These are phyloP conservation scores for Cotesia typhae DNA, from an alignment of 1,140 invertebrate species.

Conservation along the genomic window DNA sequence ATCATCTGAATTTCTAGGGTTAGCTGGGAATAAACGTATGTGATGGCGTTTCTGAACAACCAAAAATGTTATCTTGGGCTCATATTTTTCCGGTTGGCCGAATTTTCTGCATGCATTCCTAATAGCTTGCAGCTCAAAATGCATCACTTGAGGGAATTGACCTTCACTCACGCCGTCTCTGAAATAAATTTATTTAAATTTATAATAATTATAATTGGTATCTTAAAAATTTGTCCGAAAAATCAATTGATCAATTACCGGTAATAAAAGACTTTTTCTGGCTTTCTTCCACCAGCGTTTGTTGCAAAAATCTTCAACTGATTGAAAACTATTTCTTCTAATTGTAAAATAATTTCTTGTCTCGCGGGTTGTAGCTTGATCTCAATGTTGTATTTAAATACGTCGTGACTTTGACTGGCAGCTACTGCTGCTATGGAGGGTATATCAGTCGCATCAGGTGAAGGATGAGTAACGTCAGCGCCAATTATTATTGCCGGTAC, in stretches of 20 bases:
- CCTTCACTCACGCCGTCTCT: constrained; percentile 91
- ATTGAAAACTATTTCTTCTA: constrained; percentile 74
- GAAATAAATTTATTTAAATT: background rate
- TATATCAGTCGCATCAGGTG: constrained; percentile 71
- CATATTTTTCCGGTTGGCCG: constrained; percentile 57
- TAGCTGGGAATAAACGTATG: constrained; percentile 75
- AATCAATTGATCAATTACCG: too few species aligned
- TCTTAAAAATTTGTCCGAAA: too few species aligned
- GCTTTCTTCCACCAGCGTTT: constrained; percentile 61
- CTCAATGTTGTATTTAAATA: constrained; percentile 76
- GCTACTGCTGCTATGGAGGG: constrained; percentile 87
- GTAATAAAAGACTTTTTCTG: constrained; percentile 60
- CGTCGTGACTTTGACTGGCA: constrained; percentile 72
- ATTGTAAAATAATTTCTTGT: constrained; percentile 78
- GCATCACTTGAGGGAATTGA: constrained; percentile 76
- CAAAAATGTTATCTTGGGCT: constrained; percentile 82
- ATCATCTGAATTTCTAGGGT: constrained; percentile 60
- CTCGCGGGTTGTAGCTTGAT: constrained; percentile 73
- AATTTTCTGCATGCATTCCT: constrained; percentile 71
- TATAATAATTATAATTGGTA: too few species aligned
- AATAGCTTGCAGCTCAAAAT: constrained; percentile 74
- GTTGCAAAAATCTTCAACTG: constrained; percentile 69
- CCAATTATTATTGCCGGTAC: constrained; percentile 77
- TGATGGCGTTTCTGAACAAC: constrained; percentile 94
- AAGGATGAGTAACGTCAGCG: constrained; percentile 89